Evolutionary conservation across 2,888 invertebrate species (phyloP).

Genomic region (Lasioglossum zephyrum): DNA sequence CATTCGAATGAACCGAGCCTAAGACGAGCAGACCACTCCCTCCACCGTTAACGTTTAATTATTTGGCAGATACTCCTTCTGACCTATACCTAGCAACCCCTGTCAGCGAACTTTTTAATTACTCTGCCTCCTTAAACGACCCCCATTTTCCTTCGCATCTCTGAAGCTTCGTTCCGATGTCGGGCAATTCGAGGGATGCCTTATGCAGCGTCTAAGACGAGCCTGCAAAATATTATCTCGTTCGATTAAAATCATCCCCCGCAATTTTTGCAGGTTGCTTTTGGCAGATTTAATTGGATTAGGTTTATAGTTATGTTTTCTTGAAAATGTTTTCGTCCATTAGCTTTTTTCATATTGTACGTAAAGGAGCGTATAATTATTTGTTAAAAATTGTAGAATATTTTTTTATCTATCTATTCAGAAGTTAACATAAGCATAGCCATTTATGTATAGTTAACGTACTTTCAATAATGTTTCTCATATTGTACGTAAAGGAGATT

Average conservation of each 20-base stretch:
- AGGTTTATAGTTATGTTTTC: background rate
- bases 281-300: background rate
- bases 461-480: too few relatives aligned
- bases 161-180: background rate
- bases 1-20: slow-evolving; percentile 62
- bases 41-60: slow-evolving; percentile 71
- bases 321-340: too few relatives aligned
- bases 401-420: too few relatives aligned
- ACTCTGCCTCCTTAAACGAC: slow-evolving; percentile 38
- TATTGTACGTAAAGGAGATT: too few relatives aligned
- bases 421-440: too few relatives aligned
- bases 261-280: background rate
- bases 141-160: slow-evolving; percentile 20
- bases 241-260: background rate
- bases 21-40: slow-evolving; percentile 59
- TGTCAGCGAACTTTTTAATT: slow-evolving; percentile 75
- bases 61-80: slow-evolving; percentile 73
- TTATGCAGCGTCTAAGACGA: background rate
- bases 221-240: background rate
- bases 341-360: too few relatives aligned
- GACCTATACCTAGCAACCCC: slow-evolving; percentile 70
- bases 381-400: too few relatives aligned
- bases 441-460: too few relatives aligned
- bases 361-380: too few relatives aligned
- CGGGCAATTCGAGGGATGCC: slow-evolving; percentile 7